A percentile compares a stretch with the other conserved stretches of the same genome.
These are phyloP conservation scores for Ptilonorhynchus violaceus DNA, from an alignment of 2,113 vertebrate genomes.

Conservation along the genomic window DNA sequence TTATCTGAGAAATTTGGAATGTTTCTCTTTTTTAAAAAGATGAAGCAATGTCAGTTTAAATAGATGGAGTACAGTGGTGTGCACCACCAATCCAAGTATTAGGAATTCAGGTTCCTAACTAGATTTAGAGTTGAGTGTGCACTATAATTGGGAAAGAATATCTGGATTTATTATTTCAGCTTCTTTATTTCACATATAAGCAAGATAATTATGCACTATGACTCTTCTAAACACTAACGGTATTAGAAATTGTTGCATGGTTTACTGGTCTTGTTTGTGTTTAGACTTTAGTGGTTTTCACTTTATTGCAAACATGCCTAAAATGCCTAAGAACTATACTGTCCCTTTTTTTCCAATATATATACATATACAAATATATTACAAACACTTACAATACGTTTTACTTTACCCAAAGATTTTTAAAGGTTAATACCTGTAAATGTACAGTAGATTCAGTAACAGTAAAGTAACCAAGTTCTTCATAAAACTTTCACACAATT, in stretches of 20 bases:
- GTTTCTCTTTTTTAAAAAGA: neutral
- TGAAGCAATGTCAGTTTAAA: neutral
- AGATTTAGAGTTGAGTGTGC: neutral
- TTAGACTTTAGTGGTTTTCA: neutral
- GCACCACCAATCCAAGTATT: neutral
- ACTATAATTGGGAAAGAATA: neutral
- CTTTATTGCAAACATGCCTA: neutral
- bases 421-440: neutral
- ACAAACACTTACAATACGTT: accelerated
- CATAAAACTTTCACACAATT: neutral
- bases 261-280: neutral
- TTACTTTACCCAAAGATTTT: neutral
- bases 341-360: neutral
- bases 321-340: neutral
- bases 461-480: neutral
- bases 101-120: neutral
- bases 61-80: neutral
- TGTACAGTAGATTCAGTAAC: neutral
- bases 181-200: neutral
- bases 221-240: neutral
- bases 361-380: neutral
- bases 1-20: neutral
- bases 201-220: neutral
- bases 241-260: neutral
- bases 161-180: neutral